Evolutionary conservation across 2,797 vertebrate genomes (phyloP), one percentile per base, ranked within the genome.

Genomic region (Anabas testudineus): DNA sequence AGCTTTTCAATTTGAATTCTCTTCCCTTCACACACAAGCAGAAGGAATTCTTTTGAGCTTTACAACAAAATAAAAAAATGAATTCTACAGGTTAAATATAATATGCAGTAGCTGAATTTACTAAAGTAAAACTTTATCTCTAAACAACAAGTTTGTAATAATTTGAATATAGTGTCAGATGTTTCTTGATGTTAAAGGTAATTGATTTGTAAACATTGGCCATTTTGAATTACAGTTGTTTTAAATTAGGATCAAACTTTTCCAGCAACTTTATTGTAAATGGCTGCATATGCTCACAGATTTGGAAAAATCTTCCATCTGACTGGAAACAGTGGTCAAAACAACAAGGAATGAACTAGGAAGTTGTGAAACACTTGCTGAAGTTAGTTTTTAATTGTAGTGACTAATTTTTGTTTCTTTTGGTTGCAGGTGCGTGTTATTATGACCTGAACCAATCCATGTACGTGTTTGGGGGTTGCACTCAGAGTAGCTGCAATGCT

Each of bases 391-490:
- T 39, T 32, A 1, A 9, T 32, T 19, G 37, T 3, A 12, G 14
- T 74, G 8, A n/a, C 58, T 75, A 14, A 57, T 48, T 26, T 16
- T 28, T 43, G 10, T 52, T 28, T 24, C 55, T 42, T 56, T 74
- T 63, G 7, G 3, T 77, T 87, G 24, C 83, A 99, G 98, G 98
- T 88, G 97, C 98, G 0, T 99, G 97, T 83, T 99, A 99, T 83
- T 99, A 99, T 1, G 98, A 99, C 7, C 94, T 95, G 12, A 99
- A 98, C 87, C 98, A 99, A 90, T 99, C 98, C 28, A 99, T 99
- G 98, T 99, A 99, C 1, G 98, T 99, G 86, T 99, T 99, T 3
- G 98, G 98, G 3, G 98, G 98, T 85, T 99, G 98, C 84, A 99
- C 98, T 6, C 98, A 99, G 90, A 99, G 98, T 94, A 99, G 97